Base-by-base conservation (phyloP, 2,888 invertebrate species). In the Melieria picta region DNA sequence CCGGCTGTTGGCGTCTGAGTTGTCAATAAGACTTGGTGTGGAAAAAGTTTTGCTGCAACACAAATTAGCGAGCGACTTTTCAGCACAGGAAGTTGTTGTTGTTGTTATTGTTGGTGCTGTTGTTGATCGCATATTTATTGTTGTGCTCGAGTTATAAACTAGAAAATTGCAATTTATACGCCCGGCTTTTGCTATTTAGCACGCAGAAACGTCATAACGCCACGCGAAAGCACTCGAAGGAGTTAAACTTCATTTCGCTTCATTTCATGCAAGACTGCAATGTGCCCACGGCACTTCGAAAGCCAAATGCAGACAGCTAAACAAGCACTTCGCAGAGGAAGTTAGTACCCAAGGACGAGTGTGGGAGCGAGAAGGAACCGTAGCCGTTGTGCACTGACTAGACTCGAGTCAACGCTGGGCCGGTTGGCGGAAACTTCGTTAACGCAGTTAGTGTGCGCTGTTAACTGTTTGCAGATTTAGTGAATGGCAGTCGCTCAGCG, bases 91-190 rank as follows among this genome's bases (percentile, higher is more conserved):
- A 11, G 43, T 67, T 46, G 46, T 46, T 16, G 55, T 46, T 65
- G 65, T 16, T 7, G 3, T 63, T 45, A 46, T 62, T 63, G 56
- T 57, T 45, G n/a, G 45, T 16, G 48, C 48, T 52, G 48, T 58
- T 43, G 50, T 69, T 65, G 47, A 7, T 62, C 57, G n/a, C 11
- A 16, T 52, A 52, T 7, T 47, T 58, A 16, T 52, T 13, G 52
- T 58, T 67, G 50, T 47, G 43, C 45, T 30, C 7, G 58, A 43
- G 67, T 67, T 67, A 10, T 7, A 47, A 67, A 67, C 67, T 61
- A 67, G 67, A 67, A 67, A 67, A 67, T 67, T 67, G 45, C 60
- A 61, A 67, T 67, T 61, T 52, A 67, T 67, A 50, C 61, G 60
- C 13, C 13, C 43, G 48, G 52, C 16, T 60, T 13, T 45, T 50